A percentile compares a stretch with the other conserved stretches of the same genome.
Evolutionary conservation across 1,140 invertebrate genomes (phyloP).

Genomic region (Chironomus tepperi): DNA sequence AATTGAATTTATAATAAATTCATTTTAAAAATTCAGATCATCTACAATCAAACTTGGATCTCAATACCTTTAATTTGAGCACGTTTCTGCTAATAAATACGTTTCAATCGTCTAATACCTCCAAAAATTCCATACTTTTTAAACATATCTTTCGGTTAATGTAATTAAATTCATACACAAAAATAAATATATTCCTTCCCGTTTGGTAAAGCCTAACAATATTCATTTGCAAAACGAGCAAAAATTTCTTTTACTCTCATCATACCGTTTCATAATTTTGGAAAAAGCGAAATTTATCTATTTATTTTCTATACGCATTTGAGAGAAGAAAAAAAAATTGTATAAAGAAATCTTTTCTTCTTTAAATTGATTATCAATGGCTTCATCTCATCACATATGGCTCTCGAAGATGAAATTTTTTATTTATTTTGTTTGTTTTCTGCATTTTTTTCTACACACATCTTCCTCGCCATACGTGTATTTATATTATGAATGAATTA

Average conservation of each 20-base stretch:
- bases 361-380: neutral
- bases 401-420: neutral
- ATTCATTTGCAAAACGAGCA: neutral
- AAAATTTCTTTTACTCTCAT: neutral
- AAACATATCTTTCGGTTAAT: neutral
- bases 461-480: neutral
- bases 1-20: too few relatives aligned
- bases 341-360: neutral
- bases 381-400: neutral
- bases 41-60: too few relatives aligned
- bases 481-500: neutral
- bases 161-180: constrained; percentile 14
- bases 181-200: neutral
- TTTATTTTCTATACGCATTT: too few relatives aligned
- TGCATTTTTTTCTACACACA: neutral
- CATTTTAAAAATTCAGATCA: too few relatives aligned
- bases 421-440: constrained; percentile 13
- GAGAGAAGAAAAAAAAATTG: too few relatives aligned
- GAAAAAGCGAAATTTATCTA: neutral
- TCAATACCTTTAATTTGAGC: too few relatives aligned
- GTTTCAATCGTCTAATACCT: too few relatives aligned
- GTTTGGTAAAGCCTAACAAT: neutral
- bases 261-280: too few relatives aligned
- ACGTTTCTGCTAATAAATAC: too few relatives aligned
- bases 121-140: too few relatives aligned